Evolutionary conservation across 2,888 invertebrate species (phyloP), one percentile per base, ranked within the genome.

Genomic region (Operophtera brumata): DNA sequence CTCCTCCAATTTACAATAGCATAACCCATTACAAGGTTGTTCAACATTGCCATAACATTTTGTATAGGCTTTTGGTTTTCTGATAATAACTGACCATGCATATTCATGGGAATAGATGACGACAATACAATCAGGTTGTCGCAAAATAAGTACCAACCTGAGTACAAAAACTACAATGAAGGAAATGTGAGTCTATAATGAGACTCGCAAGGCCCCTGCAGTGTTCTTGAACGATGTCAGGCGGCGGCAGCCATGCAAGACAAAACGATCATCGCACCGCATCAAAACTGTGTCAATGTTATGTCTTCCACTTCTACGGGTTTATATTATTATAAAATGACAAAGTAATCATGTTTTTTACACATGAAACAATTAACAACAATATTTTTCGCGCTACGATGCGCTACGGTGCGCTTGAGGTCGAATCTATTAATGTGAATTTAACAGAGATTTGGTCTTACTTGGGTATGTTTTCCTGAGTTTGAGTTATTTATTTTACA

Each of bases 231-330:
- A 68, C 67, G 65, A 62, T 62, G 66, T 67, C 65, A 63, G 51
- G 54, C 61, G 60, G 59, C 66, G 64, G 65, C 71, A 65, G 67
- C 74, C 71, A 71, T 69, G 71, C 75, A 63, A 70, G 71, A 73
- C 69, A 64, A 63, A 66, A 68, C 69, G 68, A 67, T 67, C 66
- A 69, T 66, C 69, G 63, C 64, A 71, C 52, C 58, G 56, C 64
- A 65, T 73, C 67, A 66, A 71, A 88, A 80, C 83, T 86, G 64
- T 89, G 89, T 88, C 89, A 90, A 88, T 89, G 89, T 80, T 87
- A 82, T 78, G 77, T 80, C 72, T 70, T 70, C 65, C 61, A 64
- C 60, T 68, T 49, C 53, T 58, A 56, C 62, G 56, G 66, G 68
- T 62, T 72, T 74, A 67, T 62, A 72, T 74, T 75, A 71, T 72